Evolutionary conservation across 1,140 invertebrate genomes (phyloP).

Genomic region (Heliothis subflexa): DNA sequence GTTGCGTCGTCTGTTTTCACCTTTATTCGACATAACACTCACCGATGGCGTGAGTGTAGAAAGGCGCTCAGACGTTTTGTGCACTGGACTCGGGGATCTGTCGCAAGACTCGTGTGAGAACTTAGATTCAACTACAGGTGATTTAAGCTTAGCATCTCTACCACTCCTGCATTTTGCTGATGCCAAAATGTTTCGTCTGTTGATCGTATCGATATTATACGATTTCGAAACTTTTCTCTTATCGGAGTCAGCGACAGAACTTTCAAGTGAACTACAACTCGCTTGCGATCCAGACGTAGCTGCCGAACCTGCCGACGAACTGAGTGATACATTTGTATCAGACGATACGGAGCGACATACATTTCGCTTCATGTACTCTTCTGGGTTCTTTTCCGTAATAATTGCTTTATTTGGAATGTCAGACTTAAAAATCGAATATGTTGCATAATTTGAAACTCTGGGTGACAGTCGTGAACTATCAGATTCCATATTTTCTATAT

Average conservation of each 20-base stretch:
- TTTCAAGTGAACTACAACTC: slow-evolving; percentile 88
- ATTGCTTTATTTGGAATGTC: slow-evolving; percentile 71
- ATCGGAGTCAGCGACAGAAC: slow-evolving; percentile 87
- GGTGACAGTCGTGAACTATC: slow-evolving; percentile 82
- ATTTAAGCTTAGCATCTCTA: slow-evolving; percentile 89
- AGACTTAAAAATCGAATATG: slow-evolving; percentile 71
- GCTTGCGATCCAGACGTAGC: slow-evolving; percentile 90
- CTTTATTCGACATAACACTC: slow-evolving; percentile 84
- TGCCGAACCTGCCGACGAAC: slow-evolving; percentile 88
- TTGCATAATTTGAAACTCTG: slow-evolving; percentile 72
- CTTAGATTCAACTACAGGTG: slow-evolving; percentile 89
- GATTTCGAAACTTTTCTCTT: slow-evolving; percentile 90
- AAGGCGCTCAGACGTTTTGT: slow-evolving; percentile 83
- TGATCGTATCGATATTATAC: slow-evolving; percentile 92
- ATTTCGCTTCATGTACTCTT: slow-evolving; percentile 81
- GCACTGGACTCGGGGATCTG: slow-evolving; percentile 77
- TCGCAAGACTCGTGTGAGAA: slow-evolving; percentile 86
- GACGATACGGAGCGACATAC: slow-evolving; percentile 88
- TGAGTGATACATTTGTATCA: slow-evolving; percentile 88
- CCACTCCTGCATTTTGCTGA: slow-evolving; percentile 94
- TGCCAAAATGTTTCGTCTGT: slow-evolving; percentile 94
- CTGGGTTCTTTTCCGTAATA: slow-evolving; percentile 65
- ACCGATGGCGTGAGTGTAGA: slow-evolving; percentile 82
- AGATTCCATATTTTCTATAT: slow-evolving; percentile 76
- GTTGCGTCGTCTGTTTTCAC: slow-evolving; percentile 82